These are phyloP conservation scores for Ctenosaura bakeri DNA, from an alignment of 2,797 vertebrate species.

Conservation along the genomic window DNA sequence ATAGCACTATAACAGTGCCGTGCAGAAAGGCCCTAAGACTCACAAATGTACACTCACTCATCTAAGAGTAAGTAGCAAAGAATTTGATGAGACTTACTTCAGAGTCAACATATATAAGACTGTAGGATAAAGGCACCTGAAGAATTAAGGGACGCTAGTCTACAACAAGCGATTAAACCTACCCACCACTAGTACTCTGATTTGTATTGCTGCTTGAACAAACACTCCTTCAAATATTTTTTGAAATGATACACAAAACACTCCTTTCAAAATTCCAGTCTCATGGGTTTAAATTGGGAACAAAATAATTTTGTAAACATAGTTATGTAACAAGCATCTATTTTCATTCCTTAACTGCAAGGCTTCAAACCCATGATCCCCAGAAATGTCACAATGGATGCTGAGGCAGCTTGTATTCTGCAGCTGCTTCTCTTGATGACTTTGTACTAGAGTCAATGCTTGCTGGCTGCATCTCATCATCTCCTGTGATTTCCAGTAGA, in stretches of 20 bases:
- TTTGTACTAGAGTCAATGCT: background rate
- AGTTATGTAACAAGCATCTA: background rate
- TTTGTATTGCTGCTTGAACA: background rate
- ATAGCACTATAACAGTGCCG: no score
- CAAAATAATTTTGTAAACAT: background rate
- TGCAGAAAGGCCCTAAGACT: no score
- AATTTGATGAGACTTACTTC: background rate
- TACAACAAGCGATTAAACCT: background rate
- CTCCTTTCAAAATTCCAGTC: conserved; percentile 2
- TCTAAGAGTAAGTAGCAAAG: background rate
- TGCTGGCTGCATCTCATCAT: conserved; percentile 9
- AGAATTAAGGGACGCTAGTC: background rate
- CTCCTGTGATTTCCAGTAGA: background rate
- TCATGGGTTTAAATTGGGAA: conserved; percentile 7
- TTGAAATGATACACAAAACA: background rate
- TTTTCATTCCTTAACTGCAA: conserved; percentile 15
- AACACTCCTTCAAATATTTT: background rate
- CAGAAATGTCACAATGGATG: conserved; percentile 16
- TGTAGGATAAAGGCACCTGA: background rate
- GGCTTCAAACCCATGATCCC: conserved; percentile 5
- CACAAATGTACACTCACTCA: background rate
- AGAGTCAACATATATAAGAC: background rate
- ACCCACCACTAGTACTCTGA: background rate
- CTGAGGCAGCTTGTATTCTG: background rate
- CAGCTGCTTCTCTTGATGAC: background rate